These are phyloP conservation scores for Kuschelorhynchus macadamiae DNA, from an alignment of 2,888 invertebrate genomes.

Conservation along the genomic window DNA sequence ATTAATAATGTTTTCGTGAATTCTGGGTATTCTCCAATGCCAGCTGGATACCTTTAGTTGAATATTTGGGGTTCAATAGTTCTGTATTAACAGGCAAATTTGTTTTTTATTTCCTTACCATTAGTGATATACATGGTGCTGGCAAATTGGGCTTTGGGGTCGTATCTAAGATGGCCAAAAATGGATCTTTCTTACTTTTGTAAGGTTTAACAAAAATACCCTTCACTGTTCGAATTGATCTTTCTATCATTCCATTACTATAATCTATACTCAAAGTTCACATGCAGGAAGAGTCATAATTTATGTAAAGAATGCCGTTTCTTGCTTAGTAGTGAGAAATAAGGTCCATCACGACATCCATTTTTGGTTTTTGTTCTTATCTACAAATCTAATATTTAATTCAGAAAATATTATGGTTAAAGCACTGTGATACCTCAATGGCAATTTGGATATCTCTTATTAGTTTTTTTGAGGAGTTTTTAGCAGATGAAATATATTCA, in stretches of 20 bases:
- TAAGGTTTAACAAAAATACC: conserved; percentile 47
- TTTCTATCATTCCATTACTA: conserved; percentile 51
- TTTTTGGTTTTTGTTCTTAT: too few species aligned
- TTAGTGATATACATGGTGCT: background rate
- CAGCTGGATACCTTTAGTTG: background rate
- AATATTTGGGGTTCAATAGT: background rate
- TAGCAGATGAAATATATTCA: too few species aligned
- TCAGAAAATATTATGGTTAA: too few species aligned
- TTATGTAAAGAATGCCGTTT: too few species aligned
- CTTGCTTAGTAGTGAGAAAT: too few species aligned
- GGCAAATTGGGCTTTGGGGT: background rate
- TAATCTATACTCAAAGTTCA: too few species aligned
- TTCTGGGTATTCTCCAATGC: background rate
- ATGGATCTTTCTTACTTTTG: conserved; percentile 50
- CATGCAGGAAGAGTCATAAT: too few species aligned
- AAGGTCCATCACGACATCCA: too few species aligned
- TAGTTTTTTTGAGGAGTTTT: too few species aligned
- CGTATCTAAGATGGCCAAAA: conserved; percentile 23
- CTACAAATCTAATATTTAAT: too few species aligned
- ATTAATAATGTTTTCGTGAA: background rate
- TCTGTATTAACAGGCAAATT: background rate
- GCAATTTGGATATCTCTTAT: too few species aligned
- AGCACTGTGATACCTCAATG: too few species aligned
- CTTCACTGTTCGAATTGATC: conserved; percentile 53
- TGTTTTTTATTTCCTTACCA: background rate